Evolutionary conservation across 2,113 vertebrate genomes (phyloP).

Genomic region (Corythornis cristatus): DNA sequence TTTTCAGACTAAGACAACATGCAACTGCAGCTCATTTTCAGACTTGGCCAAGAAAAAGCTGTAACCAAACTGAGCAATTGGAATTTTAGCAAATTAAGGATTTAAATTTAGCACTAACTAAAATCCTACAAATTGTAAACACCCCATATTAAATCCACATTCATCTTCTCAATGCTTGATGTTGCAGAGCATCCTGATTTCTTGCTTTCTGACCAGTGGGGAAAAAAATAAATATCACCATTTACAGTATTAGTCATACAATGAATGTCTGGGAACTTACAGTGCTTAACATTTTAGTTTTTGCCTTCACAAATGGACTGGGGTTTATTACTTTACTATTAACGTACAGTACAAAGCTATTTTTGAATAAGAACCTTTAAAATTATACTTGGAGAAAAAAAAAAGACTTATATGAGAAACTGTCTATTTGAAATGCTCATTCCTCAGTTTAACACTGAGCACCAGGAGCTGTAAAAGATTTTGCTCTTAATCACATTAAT

Average conservation of each 20-base stretch:
- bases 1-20: not conserved
- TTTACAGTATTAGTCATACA: conserved; percentile 24
- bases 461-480: not conserved
- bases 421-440: not conserved
- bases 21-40: conserved; percentile 13
- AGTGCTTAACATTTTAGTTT: not conserved
- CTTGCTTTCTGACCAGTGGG: not conserved
- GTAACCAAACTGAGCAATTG: conserved; percentile 47
- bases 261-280: not conserved
- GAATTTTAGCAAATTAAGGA: conserved; percentile 45
- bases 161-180: not conserved
- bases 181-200: not conserved
- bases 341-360: conserved; percentile 14
- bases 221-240: conserved; percentile 31
- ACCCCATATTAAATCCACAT: not conserved
- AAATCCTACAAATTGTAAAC: not conserved
- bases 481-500: conserved; percentile 40
- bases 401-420: not conserved
- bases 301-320: not conserved
- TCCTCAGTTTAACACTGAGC: not conserved
- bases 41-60: conserved; percentile 49
- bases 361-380: conserved; percentile 13
- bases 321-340: not conserved
- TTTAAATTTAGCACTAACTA: conserved; percentile 52
- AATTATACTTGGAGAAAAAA: not conserved